phyloP scores from a whole-genome alignment of 1,140 invertebrate genomes.

The Drosophila orena region DNA sequence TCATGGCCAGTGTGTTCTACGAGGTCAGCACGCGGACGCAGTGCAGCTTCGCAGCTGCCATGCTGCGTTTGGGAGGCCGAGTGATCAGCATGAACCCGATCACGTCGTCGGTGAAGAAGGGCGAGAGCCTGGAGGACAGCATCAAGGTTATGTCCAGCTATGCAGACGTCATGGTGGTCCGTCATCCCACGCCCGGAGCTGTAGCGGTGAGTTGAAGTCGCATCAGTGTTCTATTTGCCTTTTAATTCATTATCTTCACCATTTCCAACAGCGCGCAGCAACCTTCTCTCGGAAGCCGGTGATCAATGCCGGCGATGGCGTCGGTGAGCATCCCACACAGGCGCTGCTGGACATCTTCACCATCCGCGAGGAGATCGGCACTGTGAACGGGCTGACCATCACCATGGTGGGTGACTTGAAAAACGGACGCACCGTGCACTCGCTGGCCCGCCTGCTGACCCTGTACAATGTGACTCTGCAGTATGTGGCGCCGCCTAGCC shows the following conservation, averaged over 20 bases:
- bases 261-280: constrained; percentile 89
- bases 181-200: constrained; percentile 97
- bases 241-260: background rate
- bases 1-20: constrained; percentile 98
- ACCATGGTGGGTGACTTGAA: constrained; percentile 98
- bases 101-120: constrained; percentile 97
- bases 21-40: constrained; percentile 98
- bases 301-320: constrained; percentile 99
- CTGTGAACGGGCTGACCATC: constrained; percentile 97
- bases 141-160: constrained; percentile 94
- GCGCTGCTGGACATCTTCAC: constrained; percentile 99
- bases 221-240: background rate
- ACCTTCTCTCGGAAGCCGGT: constrained; percentile 93
- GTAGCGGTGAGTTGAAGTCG: constrained; percentile 89
- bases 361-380: constrained; percentile 99
- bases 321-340: constrained; percentile 99
- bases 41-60: constrained; percentile 98
- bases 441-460: constrained; percentile 95
- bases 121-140: constrained; percentile 97
- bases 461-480: constrained; percentile 95
- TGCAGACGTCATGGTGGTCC: constrained; percentile 95
- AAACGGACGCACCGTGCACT: constrained; percentile 99
- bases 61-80: constrained; percentile 96
- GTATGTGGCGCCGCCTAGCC: constrained; percentile 94
- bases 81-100: constrained; percentile 95